A percentile compares a stretch with the other conserved stretches of the same genome.
phyloP scores from a whole-genome alignment of 2,113 vertebrate species.

The Barbus barbus region DNA sequence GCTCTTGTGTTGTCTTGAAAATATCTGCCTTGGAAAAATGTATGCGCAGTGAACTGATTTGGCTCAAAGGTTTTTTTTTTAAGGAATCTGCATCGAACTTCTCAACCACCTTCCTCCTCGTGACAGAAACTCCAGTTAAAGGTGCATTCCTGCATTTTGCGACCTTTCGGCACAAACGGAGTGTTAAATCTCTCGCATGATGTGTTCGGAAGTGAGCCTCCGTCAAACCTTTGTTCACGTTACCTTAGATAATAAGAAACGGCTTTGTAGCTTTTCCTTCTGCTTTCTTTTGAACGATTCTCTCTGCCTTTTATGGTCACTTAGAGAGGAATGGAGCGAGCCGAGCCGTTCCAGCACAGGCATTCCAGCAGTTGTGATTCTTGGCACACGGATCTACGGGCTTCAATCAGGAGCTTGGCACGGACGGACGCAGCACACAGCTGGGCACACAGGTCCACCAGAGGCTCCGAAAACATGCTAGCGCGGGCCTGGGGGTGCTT shows the following conservation, averaged over 20 bases:
- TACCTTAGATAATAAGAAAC: constrained; percentile 19
- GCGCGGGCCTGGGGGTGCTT: constrained; percentile 34
- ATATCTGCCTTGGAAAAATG: background rate
- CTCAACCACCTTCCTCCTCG: background rate
- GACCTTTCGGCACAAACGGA: background rate
- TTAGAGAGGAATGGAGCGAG: constrained; percentile 52
- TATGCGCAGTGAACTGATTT: too few species aligned
- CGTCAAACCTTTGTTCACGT: background rate
- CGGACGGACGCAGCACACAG: constrained; percentile 38
- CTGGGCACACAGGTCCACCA: constrained; percentile 46
- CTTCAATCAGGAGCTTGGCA: constrained; percentile 58
- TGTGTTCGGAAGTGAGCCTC: background rate
- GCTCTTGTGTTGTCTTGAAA: background rate
- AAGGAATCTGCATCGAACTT: background rate
- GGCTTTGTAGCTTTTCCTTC: constrained; percentile 24
- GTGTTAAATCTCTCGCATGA: background rate
- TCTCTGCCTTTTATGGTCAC: constrained; percentile 62
- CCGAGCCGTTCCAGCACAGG: constrained; percentile 35
- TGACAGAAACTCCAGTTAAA: background rate
- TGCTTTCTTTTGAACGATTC: constrained; percentile 28
- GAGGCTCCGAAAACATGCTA: constrained; percentile 43
- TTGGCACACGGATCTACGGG: constrained; percentile 41
- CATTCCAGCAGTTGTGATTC: constrained; percentile 59
- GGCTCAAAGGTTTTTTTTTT: background rate
- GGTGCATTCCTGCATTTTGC: background rate